Conservation (phyloP, 2,888 invertebrate species). For the Thalpophila matura region DNA sequence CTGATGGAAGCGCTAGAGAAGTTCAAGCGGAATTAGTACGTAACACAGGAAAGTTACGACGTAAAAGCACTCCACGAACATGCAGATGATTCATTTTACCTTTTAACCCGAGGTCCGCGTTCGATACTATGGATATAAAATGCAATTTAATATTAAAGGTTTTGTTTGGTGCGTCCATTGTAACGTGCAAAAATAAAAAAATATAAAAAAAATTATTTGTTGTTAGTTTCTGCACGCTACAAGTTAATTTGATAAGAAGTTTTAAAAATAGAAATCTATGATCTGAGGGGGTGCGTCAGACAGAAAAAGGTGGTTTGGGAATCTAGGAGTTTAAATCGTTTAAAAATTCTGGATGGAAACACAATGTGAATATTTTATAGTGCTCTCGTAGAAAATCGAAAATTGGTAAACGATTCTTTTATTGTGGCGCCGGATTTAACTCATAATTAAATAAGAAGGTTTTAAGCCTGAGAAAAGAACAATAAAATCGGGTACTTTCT, state of each 20-base stretch:
- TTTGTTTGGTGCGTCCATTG: background rate
- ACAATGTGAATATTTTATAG: background rate
- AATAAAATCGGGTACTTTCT: background rate
- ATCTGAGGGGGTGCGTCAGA: too few species aligned
- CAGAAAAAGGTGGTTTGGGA: too few species aligned
- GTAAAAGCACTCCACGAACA: conserved; percentile 16
- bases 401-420: too few species aligned
- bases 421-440: too few species aligned
- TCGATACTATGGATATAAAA: conserved; percentile 49
- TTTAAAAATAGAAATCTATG: too few species aligned
- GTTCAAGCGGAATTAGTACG: conserved; percentile 39
- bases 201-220: background rate
- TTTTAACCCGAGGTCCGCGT: conserved; percentile 33
- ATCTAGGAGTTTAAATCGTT: too few species aligned
- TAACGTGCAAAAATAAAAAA: too few species aligned
- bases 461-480: background rate
- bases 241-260: too few species aligned
- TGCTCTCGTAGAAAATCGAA: background rate
- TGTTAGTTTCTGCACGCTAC: background rate
- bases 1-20: conserved; percentile 56
- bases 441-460: too few species aligned
- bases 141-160: conserved; percentile 36
- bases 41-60: conserved; percentile 53
- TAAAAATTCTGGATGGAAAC: too few species aligned
- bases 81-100: conserved; percentile 50